Percentiles rank a stretch among this genome's conserved stretches.
Conservation (phyloP, 2,797 vertebrate species). For the Ataeniobius toweri region DNA sequence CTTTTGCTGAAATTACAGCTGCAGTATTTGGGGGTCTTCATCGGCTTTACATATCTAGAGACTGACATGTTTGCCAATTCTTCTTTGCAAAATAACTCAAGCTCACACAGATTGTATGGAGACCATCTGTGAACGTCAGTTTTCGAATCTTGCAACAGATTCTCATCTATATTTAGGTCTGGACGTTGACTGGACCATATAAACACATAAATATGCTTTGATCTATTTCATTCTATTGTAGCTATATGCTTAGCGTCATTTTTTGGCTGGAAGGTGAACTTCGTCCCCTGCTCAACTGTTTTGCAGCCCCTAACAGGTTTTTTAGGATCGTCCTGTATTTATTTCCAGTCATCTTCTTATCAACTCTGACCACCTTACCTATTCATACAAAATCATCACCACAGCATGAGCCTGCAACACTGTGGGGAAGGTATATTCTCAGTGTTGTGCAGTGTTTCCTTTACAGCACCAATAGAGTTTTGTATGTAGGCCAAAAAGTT, state of each 20-base stretch:
- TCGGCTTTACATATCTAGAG: background rate
- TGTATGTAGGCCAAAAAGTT: background rate
- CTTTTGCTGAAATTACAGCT: background rate
- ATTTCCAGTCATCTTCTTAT: background rate
- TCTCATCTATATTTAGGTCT: too few species aligned
- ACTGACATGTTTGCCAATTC: background rate
- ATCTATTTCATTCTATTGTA: background rate
- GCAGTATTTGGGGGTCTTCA: background rate
- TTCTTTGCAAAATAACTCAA: too few species aligned
- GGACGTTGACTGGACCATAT: background rate
- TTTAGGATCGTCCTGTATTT: background rate
- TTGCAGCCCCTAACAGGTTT: background rate
- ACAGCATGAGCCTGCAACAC: background rate
- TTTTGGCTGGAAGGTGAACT: background rate
- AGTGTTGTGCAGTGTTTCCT: background rate
- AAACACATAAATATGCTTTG: background rate
- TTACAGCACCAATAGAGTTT: background rate
- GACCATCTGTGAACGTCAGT: too few species aligned
- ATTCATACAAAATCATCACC: background rate
- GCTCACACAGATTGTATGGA: too few species aligned
- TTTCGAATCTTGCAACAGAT: too few species aligned
- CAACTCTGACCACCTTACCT: background rate
- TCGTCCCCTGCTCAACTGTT: background rate
- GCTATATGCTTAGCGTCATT: background rate
- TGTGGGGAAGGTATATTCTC: background rate